Percentiles rank a stretch among this genome's conserved stretches.
Conservation (phyloP, 1,140 invertebrate species). For the Tetramorium parvispinum region DNA sequence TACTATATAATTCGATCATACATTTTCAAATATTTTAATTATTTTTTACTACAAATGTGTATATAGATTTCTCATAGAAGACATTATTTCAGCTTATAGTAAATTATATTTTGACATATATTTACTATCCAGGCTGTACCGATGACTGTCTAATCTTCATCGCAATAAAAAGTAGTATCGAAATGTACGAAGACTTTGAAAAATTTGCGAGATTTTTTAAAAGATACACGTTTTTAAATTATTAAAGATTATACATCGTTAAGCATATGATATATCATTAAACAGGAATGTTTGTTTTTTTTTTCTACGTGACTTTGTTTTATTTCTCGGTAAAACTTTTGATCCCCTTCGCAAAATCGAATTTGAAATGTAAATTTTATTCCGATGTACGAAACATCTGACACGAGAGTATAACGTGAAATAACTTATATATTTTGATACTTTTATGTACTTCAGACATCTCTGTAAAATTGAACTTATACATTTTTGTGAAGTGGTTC, state of each 20-base stretch:
- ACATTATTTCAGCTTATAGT: conserved; percentile 55
- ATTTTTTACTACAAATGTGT: conserved; percentile 54
- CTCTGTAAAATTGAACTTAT: background rate
- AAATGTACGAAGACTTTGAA: conserved; percentile 90
- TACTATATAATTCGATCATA: conserved; percentile 15
- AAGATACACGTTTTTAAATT: conserved; percentile 42
- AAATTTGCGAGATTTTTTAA: conserved; percentile 30
- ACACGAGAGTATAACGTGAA: background rate
- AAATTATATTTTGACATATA: conserved; percentile 47
- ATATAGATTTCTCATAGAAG: conserved; percentile 37
- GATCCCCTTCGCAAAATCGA: background rate
- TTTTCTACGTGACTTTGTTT: conserved; percentile 42
- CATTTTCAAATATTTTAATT: conserved; percentile 48
- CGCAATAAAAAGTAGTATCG: conserved; percentile 94
- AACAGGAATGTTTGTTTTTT: conserved; percentile 15
- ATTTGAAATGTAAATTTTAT: background rate
- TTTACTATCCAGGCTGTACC: conserved; percentile 44
- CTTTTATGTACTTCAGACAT: background rate
- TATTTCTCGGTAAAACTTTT: background rate
- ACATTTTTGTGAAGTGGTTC: background rate
- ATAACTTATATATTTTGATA: background rate
- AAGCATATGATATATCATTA: conserved; percentile 24
- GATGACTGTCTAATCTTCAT: conserved; percentile 43
- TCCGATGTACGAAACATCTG: background rate
- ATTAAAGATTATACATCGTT: conserved; percentile 39